A percentile compares a stretch with the other conserved stretches of the same genome.
Conservation (phyloP, 1,140 invertebrate genomes). For the Lepidurus apus region DNA sequence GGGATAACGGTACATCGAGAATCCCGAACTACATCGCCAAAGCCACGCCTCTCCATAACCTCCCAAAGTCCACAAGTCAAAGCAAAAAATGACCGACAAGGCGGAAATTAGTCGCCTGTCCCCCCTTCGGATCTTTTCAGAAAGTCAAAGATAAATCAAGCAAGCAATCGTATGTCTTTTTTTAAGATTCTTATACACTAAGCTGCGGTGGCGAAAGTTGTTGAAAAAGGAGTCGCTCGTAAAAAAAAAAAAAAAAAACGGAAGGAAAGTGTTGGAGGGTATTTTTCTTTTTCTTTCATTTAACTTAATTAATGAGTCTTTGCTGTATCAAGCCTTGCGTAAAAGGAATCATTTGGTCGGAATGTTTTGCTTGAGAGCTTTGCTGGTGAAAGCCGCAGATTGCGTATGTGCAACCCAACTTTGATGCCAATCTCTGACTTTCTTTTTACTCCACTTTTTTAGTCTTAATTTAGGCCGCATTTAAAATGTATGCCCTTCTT, state of each 20-base stretch:
- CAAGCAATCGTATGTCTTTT: not conserved
- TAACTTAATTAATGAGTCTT: too few species aligned
- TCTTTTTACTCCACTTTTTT: too few species aligned
- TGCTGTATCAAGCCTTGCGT: too few species aligned
- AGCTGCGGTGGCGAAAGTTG: not conserved
- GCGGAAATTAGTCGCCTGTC: not conserved
- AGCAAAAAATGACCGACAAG: not conserved
- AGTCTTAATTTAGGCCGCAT: too few species aligned
- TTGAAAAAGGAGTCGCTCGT: not conserved
- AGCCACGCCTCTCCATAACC: not conserved
- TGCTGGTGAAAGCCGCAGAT: too few species aligned
- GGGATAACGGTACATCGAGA: not conserved
- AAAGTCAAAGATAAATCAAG: slow-evolving; percentile 12
- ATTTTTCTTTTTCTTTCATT: too few species aligned
- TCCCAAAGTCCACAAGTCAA: not conserved
- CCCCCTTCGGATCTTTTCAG: not conserved
- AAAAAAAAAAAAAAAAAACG: not conserved
- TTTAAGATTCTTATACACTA: not conserved
- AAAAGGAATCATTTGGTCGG: too few species aligned
- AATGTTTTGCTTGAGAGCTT: too few species aligned
- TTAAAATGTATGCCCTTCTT: not conserved
- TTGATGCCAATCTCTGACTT: too few species aligned
- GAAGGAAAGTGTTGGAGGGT: not conserved
- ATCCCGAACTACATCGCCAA: not conserved
- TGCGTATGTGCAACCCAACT: too few species aligned